These are phyloP conservation scores for Ochlodes sylvanus DNA, from an alignment of 2,888 invertebrate species.

Conservation along the genomic window DNA sequence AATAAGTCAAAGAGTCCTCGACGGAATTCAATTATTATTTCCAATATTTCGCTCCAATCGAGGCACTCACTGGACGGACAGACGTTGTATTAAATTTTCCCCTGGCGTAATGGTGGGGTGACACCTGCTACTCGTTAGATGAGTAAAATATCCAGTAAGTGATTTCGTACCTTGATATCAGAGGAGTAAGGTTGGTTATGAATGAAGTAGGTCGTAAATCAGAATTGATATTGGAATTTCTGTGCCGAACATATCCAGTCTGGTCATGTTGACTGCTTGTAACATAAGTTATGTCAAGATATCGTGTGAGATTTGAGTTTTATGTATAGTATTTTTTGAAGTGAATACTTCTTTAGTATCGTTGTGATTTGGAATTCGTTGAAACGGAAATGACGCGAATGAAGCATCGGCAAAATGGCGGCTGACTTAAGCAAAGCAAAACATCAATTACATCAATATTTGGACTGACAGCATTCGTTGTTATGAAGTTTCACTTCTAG, in stretches of 20 bases:
- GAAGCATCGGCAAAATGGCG: too few relatives aligned
- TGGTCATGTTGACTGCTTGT: slow-evolving; percentile 10
- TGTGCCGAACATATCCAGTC: slow-evolving; percentile 2
- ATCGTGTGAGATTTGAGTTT: too few relatives aligned
- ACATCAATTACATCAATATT: too few relatives aligned
- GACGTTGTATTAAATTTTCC: slow-evolving; percentile 63
- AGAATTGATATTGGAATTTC: slow-evolving; percentile 8
- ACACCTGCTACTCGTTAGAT: slow-evolving; percentile 7
- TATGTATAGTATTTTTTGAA: too few relatives aligned
- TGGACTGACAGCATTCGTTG: too few relatives aligned
- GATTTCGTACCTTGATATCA: neutral
- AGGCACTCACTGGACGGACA: slow-evolving; percentile 51
- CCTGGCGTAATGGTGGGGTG: slow-evolving; percentile 23
- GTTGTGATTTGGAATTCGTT: too few relatives aligned
- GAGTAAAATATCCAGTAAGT: neutral
- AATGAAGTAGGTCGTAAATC: neutral
- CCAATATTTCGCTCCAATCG: slow-evolving; percentile 53
- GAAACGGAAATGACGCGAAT: too few relatives aligned
- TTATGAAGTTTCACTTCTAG: too few relatives aligned
- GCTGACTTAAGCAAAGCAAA: too few relatives aligned
- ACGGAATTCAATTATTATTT: slow-evolving; percentile 52
- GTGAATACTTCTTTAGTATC: too few relatives aligned
- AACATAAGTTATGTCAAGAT: neutral
- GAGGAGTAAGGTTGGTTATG: neutral
- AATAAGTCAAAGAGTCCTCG: slow-evolving; percentile 40